Evolutionary conservation across 2,113 vertebrate genomes (phyloP).

Genomic region (Trogon surrucura): DNA sequence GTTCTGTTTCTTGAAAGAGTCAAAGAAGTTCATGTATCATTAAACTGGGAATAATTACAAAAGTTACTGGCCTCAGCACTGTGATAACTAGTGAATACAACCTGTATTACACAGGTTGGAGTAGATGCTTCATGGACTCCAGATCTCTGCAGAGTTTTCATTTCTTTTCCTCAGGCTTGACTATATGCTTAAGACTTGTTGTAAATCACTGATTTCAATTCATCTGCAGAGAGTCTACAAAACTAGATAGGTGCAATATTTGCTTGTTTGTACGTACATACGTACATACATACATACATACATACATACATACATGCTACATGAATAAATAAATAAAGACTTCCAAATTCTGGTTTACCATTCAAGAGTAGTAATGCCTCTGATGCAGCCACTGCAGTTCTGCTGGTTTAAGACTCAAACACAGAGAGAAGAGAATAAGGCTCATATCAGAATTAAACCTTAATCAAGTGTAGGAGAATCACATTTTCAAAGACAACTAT

Average conservation of each 20-base stretch:
- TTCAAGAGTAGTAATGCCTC: neutral
- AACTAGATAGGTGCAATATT: neutral
- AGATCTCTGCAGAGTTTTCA: neutral
- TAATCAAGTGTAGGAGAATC: neutral
- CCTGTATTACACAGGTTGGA: neutral
- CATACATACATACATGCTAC: no score
- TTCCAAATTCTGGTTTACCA: neutral
- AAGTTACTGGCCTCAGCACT: neutral
- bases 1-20: neutral
- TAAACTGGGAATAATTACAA: neutral
- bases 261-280: neutral
- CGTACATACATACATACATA: no score
- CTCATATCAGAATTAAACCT: neutral
- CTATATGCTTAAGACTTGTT: neutral
- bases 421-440: neutral
- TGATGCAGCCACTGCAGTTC: neutral
- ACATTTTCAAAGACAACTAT: neutral
- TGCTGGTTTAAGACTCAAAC: neutral
- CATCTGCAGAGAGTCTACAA: neutral
- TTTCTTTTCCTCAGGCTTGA: neutral
- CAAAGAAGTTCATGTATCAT: neutral
- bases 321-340: neutral
- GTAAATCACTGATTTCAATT: neutral
- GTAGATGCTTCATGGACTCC: neutral
- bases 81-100: neutral